Percentiles rank a stretch among this genome's conserved stretches.
phyloP scores from a whole-genome alignment of 2,888 invertebrate genomes.

The Machimus rusticus region DNA sequence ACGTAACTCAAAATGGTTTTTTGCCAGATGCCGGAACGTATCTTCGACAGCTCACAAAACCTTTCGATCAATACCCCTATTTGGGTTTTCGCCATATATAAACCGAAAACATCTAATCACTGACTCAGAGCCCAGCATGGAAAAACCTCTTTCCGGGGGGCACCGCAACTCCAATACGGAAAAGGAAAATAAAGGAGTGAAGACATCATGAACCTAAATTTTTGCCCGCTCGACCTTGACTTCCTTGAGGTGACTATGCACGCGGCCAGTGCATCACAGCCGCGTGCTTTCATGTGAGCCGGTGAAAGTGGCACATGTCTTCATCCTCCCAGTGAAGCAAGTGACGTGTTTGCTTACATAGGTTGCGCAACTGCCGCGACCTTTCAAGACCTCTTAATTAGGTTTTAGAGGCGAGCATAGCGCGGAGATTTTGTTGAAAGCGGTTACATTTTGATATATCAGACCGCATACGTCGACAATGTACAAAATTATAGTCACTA shows the following conservation, averaged over 20 bases:
- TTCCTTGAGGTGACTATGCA: not conserved
- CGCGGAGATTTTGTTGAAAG: not conserved
- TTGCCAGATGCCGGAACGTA: not conserved
- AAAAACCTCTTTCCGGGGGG: not conserved
- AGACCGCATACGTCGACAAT: not conserved
- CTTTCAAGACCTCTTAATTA: not conserved
- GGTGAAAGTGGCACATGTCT: not conserved
- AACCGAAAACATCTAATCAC: not conserved
- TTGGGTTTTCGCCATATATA: not conserved
- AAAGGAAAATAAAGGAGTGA: not conserved
- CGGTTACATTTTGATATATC: not conserved
- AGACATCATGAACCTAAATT: not conserved
- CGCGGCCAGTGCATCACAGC: not conserved
- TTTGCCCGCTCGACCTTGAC: not conserved
- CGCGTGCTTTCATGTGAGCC: not conserved
- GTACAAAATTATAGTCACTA: not conserved
- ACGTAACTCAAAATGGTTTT: not conserved
- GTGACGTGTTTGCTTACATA: not conserved
- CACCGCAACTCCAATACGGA: not conserved
- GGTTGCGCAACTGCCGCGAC: not conserved
- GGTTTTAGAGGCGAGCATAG: not conserved
- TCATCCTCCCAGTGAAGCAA: not conserved
- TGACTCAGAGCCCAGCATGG: not conserved
- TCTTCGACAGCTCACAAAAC: not conserved
- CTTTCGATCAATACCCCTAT: not conserved